A percentile compares a stretch with the other conserved stretches of the same genome.
Evolutionary conservation across 2,797 vertebrate genomes (phyloP).

Genomic region (Chaenodraco wilsoni): DNA sequence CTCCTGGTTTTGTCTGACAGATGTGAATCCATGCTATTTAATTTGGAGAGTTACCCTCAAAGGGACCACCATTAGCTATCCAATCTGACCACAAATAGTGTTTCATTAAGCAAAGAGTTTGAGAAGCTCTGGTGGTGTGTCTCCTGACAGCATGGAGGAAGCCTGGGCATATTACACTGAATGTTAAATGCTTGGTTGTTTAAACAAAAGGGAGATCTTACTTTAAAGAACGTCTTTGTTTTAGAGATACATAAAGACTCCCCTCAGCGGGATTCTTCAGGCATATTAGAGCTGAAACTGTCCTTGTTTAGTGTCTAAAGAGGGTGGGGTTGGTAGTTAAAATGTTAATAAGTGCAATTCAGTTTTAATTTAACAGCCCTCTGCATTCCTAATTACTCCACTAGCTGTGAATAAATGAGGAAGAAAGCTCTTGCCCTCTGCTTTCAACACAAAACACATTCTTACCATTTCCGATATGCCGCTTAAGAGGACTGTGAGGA

Average conservation of each 20-base stretch:
- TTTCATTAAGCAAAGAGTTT: slow-evolving; percentile 85
- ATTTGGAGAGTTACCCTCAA: slow-evolving; percentile 88
- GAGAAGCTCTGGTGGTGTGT: slow-evolving; percentile 73
- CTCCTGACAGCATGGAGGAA: slow-evolving; percentile 76
- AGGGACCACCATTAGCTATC: slow-evolving; percentile 87
- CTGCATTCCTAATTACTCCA: slow-evolving; percentile 90
- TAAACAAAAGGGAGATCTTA: slow-evolving; percentile 84
- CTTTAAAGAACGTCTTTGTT: slow-evolving; percentile 83
- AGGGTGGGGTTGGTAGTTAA: slow-evolving; percentile 89
- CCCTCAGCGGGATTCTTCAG: slow-evolving; percentile 78
- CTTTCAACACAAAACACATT: slow-evolving; percentile 75
- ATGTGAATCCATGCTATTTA: slow-evolving; percentile 90
- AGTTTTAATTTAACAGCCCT: slow-evolving; percentile 90
- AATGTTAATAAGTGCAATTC: slow-evolving; percentile 90
- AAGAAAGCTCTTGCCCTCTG: slow-evolving; percentile 80
- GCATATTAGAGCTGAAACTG: slow-evolving; percentile 84
- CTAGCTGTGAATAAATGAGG: slow-evolving; percentile 88
- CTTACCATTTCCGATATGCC: slow-evolving; percentile 70
- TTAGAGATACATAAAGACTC: slow-evolving; percentile 80
- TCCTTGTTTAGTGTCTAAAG: slow-evolving; percentile 86
- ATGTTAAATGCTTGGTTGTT: slow-evolving; percentile 84
- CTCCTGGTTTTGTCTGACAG: slow-evolving; percentile 90
- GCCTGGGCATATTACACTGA: slow-evolving; percentile 74
- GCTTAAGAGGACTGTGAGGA: slow-evolving; percentile 69
- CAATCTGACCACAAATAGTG: slow-evolving; percentile 88